These are phyloP conservation scores for Apostichopus japonicus DNA, from an alignment of 35 echinoderm and acorn worm species.

Conservation along the genomic window DNA sequence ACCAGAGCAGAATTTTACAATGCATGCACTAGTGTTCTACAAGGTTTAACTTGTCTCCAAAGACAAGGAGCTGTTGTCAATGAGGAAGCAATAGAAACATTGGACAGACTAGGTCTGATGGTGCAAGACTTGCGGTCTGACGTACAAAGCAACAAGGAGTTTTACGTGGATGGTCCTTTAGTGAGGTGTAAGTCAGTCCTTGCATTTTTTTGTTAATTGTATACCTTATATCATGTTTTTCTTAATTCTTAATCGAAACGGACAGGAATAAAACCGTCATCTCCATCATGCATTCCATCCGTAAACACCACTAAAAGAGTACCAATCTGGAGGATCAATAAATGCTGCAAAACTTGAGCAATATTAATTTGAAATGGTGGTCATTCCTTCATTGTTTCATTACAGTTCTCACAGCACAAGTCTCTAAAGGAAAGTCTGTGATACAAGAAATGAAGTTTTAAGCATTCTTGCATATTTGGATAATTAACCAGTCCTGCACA, in stretches of 20 bases:
- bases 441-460: conserved; percentile 66
- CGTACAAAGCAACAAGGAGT: conserved; percentile 87
- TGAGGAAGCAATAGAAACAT: conserved; percentile 54
- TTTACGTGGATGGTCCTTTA: conserved; percentile 92
- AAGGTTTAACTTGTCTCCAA: conserved; percentile 79
- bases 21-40: conserved; percentile 91
- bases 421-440: conserved; percentile 74
- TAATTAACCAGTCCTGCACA: too few relatives aligned
- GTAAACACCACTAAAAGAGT: too few relatives aligned
- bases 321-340: too few relatives aligned
- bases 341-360: too few relatives aligned
- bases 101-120: conserved; percentile 71
- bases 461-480: too few relatives aligned
- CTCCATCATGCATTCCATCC: too few relatives aligned
- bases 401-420: conserved; percentile 84
- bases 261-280: too few relatives aligned
- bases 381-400: too few relatives aligned
- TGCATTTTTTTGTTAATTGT: too few relatives aligned
- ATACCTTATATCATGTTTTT: too few relatives aligned
- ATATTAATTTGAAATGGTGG: too few relatives aligned
- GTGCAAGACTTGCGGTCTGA: conserved; percentile 63
- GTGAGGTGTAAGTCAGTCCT: conserved; percentile 88
- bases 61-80: conserved; percentile 79
- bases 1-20: conserved; percentile 87
- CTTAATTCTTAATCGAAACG: too few relatives aligned